Evolutionary conservation across 2,797 vertebrate species (phyloP).

Genomic region (Neomorphus geoffroyi): DNA sequence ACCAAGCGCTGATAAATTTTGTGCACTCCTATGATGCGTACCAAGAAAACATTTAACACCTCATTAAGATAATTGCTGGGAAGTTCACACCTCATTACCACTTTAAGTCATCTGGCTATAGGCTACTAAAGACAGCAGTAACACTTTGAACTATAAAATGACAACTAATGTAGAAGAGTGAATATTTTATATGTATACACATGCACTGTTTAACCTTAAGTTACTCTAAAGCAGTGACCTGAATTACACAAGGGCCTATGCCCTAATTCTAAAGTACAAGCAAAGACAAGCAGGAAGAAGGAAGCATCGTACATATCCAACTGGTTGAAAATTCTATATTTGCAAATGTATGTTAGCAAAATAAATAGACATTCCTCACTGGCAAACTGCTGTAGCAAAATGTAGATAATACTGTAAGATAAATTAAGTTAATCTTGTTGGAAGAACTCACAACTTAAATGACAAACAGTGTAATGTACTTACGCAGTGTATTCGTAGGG

Average conservation of each 20-base stretch:
- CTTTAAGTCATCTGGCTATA: slow-evolving; percentile 2
- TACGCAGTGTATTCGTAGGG: slow-evolving; percentile 94
- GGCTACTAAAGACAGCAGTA: not conserved
- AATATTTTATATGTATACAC: not conserved
- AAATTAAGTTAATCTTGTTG: not conserved
- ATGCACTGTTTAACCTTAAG: not conserved
- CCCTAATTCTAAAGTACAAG: not conserved
- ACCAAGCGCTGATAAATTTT: not conserved
- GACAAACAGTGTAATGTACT: slow-evolving; percentile 70
- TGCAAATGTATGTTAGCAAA: not conserved
- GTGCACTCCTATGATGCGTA: not conserved
- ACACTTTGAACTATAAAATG: not conserved
- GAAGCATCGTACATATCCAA: not conserved
- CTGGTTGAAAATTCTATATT: not conserved
- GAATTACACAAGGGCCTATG: not conserved
- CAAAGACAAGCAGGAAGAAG: not conserved
- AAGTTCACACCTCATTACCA: slow-evolving; percentile 42
- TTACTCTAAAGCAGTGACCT: not conserved
- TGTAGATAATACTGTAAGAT: not conserved
- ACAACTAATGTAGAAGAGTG: not conserved
- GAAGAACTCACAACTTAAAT: not conserved
- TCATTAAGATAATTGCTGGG: slow-evolving; percentile 33
- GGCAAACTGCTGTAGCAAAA: not conserved
- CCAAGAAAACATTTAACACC: slow-evolving; percentile 33
- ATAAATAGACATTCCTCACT: not conserved